These are phyloP conservation scores for Drosophila fuyamai DNA, from an alignment of 1,140 invertebrate genomes.

Conservation along the genomic window DNA sequence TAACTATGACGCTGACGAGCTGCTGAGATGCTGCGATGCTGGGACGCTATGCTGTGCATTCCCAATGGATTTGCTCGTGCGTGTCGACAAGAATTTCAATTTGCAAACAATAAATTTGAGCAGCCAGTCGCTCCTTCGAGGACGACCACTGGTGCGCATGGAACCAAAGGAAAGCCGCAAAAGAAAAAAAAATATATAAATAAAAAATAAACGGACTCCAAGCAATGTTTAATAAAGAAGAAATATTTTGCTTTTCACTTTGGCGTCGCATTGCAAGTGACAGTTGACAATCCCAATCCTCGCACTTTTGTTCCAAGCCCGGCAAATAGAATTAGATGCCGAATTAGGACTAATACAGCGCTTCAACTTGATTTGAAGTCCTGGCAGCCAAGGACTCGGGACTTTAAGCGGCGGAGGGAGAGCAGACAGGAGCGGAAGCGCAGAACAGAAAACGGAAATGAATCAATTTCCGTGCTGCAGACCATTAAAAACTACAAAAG, in stretches of 20 bases:
- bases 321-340: conserved; percentile 53
- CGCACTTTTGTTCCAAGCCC: conserved; percentile 45
- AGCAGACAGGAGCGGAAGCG: conserved; percentile 56
- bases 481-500: conserved; percentile 78
- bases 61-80: conserved; percentile 78
- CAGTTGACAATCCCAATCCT: conserved; percentile 64
- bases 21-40: conserved; percentile 23
- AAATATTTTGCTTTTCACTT: conserved; percentile 73
- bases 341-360: conserved; percentile 51
- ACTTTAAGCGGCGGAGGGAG: conserved; percentile 36
- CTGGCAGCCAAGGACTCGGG: conserved; percentile 5
- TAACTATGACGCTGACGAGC: conserved; percentile 55
- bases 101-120: conserved; percentile 81
- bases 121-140: conserved; percentile 61
- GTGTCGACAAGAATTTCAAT: conserved; percentile 83
- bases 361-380: conserved; percentile 62
- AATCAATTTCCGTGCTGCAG: conserved; percentile 77
- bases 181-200: conserved; percentile 11
- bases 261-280: conserved; percentile 69
- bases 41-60: conserved; percentile 56
- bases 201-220: conserved; percentile 44
- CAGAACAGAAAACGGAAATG: conserved; percentile 74
- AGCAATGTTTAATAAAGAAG: conserved; percentile 76
- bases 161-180: conserved; percentile 1
- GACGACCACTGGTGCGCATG: conserved; percentile 25